Conservation (phyloP, 2,888 invertebrate species). For the Sympetrum striolatum region DNA sequence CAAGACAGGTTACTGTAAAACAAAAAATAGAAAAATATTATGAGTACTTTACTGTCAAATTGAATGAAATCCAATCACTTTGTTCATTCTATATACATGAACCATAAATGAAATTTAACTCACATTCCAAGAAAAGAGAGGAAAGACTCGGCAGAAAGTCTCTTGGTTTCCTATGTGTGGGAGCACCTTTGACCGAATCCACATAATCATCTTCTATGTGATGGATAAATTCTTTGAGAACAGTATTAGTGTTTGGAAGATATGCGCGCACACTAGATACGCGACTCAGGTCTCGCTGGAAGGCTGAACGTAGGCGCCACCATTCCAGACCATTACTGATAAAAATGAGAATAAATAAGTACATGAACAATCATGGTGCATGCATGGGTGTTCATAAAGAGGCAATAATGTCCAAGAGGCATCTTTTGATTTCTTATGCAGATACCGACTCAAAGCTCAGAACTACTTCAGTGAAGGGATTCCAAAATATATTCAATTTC, state of each 20-base stretch:
- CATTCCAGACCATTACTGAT: conserved; percentile 83
- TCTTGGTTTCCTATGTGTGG: conserved; percentile 54
- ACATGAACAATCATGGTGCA: neutral
- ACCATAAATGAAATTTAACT: conserved; percentile 53
- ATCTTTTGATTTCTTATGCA: too few species aligned
- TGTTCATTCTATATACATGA: too few species aligned
- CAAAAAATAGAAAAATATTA: conserved; percentile 9
- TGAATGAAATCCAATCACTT: neutral
- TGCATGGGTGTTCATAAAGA: too few species aligned
- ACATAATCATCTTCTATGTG: conserved; percentile 54
- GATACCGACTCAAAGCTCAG: too few species aligned
- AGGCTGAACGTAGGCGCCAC: conserved; percentile 78
- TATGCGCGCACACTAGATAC: conserved; percentile 74
- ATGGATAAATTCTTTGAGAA: conserved; percentile 71
- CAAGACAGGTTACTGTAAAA: conserved; percentile 73
- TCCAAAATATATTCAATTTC: too few species aligned
- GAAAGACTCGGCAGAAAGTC: conserved; percentile 76
- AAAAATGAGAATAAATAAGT: conserved; percentile 46
- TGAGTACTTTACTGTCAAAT: neutral
- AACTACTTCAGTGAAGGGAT: too few species aligned
- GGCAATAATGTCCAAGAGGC: too few species aligned
- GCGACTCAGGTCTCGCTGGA: conserved; percentile 81
- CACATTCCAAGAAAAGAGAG: conserved; percentile 81
- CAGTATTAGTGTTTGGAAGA: conserved; percentile 68
- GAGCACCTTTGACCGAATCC: conserved; percentile 54